A percentile compares a stretch with the other conserved stretches of the same genome.
Conservation (phyloP, 2,888 invertebrate species). For the Ennomos erosarius region DNA sequence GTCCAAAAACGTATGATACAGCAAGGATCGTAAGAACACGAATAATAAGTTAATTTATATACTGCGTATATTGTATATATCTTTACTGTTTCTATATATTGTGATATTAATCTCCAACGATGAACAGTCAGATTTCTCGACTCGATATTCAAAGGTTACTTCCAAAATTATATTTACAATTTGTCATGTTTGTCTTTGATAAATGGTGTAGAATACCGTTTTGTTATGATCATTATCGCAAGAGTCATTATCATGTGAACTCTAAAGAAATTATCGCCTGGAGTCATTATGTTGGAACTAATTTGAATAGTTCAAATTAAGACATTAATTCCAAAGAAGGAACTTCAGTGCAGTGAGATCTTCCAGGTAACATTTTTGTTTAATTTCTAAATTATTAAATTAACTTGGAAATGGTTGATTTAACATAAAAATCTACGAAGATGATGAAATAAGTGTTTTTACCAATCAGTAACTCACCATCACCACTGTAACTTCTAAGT, state of each 20-base stretch:
- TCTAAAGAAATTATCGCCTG: constrained; percentile 43
- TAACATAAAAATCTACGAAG: background rate
- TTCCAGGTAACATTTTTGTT: background rate
- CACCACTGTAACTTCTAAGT: too few relatives aligned
- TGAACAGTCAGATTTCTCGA: constrained; percentile 71
- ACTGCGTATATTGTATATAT: background rate
- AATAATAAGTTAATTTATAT: background rate
- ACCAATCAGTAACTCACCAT: too few relatives aligned
- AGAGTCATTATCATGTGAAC: constrained; percentile 40
- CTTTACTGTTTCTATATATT: constrained; percentile 22
- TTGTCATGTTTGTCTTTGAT: constrained; percentile 63
- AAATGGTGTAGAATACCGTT: constrained; percentile 47
- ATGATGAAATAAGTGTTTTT: too few relatives aligned
- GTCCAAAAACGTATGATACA: background rate
- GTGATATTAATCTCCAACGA: constrained; percentile 54
- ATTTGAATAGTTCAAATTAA: constrained; percentile 42
- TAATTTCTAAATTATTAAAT: too few relatives aligned
- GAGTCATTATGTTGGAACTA: constrained; percentile 41
- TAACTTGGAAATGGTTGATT: background rate
- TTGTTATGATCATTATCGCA: constrained; percentile 49
- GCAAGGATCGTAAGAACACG: background rate
- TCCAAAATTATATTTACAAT: constrained; percentile 65
- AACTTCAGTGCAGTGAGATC: background rate
- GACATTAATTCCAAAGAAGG: constrained; percentile 35
- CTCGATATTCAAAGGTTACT: constrained; percentile 67